Evolutionary conservation across 1,140 invertebrate species (phyloP).

Genomic region (Idris sp.): DNA sequence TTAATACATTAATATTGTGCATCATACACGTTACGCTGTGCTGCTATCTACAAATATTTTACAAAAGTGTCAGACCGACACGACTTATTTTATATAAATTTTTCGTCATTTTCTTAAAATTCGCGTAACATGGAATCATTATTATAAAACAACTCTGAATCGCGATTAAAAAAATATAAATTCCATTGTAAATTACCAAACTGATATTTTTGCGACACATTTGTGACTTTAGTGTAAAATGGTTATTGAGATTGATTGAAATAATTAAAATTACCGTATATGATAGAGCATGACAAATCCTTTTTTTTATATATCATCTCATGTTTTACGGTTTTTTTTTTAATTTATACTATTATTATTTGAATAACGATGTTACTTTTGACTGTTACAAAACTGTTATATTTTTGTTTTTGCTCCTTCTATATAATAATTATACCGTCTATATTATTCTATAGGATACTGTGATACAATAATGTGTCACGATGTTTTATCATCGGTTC

Average conservation of each 20-base stretch:
- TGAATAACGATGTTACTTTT: background rate
- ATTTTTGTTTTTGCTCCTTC: conserved; percentile 15
- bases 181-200: conserved; percentile 47
- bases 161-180: conserved; percentile 45
- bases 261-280: too few relatives aligned
- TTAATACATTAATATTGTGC: conserved; percentile 75
- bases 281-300: too few relatives aligned
- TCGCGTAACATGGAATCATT: conserved; percentile 11
- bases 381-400: conserved; percentile 23
- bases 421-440: conserved; percentile 40
- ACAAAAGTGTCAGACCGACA: conserved; percentile 66
- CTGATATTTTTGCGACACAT: conserved; percentile 29
- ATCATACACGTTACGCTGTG: conserved; percentile 73
- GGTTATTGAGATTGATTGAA: too few relatives aligned
- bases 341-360: background rate
- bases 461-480: conserved; percentile 45
- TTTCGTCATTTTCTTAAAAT: conserved; percentile 1
- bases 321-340: too few relatives aligned
- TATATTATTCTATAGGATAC: conserved; percentile 44
- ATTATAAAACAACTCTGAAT: too few relatives aligned
- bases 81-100: conserved; percentile 25
- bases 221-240: conserved; percentile 19
- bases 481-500: conserved; percentile 33
- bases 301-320: too few relatives aligned
- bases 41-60: conserved; percentile 77